A percentile compares a stretch with the other conserved stretches of the same genome.
phyloP scores from a whole-genome alignment of 2,113 vertebrate genomes.

The Solea solea region DNA sequence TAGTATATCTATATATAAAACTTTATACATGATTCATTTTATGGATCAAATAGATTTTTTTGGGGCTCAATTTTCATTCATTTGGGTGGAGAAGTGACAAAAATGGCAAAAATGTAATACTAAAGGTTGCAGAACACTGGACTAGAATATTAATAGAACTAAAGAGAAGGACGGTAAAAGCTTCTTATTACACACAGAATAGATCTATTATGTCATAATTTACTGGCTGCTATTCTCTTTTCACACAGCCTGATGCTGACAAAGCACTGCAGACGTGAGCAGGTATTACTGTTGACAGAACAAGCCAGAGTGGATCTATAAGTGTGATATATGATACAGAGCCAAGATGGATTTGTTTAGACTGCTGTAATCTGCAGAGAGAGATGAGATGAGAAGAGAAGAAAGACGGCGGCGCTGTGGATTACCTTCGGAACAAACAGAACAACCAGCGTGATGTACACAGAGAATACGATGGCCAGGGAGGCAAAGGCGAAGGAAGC shows the following conservation, averaged over 20 bases:
- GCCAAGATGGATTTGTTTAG: background rate
- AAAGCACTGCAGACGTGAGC: background rate
- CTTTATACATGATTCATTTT: too few species aligned
- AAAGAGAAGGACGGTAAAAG: too few species aligned
- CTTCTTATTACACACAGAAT: too few species aligned
- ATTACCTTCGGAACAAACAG: constrained; percentile 94
- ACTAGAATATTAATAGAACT: too few species aligned
- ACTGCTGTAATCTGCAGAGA: background rate
- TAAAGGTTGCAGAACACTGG: too few species aligned
- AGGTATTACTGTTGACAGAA: background rate
- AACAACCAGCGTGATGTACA: constrained; percentile 95
- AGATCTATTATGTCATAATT: too few species aligned
- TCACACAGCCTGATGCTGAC: background rate
- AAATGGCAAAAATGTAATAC: too few species aligned
- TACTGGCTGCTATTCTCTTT: background rate
- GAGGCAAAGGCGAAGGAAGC: constrained; percentile 94
- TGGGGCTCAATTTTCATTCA: too few species aligned
- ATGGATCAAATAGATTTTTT: too few species aligned
- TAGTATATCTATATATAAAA: too few species aligned
- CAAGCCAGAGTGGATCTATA: background rate
- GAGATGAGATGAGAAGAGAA: background rate
- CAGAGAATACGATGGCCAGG: constrained; percentile 92
- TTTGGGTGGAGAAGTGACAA: too few species aligned
- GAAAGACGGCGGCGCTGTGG: too few species aligned
- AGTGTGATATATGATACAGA: background rate